Evolutionary conservation across 2,797 vertebrate genomes (phyloP).

Genomic region (Eptatretus atami): DNA sequence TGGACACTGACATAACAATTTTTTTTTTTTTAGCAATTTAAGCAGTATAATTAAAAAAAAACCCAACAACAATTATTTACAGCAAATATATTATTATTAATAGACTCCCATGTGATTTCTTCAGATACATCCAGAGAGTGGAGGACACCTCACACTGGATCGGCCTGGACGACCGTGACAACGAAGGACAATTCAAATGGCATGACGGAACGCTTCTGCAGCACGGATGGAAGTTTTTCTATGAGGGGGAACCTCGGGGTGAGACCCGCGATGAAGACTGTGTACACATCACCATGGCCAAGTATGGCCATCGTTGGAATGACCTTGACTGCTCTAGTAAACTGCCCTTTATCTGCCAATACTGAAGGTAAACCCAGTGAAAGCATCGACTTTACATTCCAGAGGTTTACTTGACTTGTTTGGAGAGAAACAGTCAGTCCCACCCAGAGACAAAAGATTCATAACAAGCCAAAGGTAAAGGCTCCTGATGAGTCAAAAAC

Average conservation of each 20-base stretch:
- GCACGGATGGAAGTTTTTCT: slow-evolving; percentile 3
- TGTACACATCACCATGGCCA: slow-evolving; percentile 1
- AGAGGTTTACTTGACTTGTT: too few relatives aligned
- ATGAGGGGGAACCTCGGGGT: slow-evolving; percentile 2
- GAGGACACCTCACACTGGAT: slow-evolving; percentile 5
- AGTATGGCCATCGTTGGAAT: slow-evolving; percentile 1
- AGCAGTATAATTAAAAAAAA: too few relatives aligned
- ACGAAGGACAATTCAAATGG: slow-evolving; percentile 1
- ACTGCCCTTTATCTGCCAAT: slow-evolving; percentile 2
- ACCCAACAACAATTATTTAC: too few relatives aligned
- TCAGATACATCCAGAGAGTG: slow-evolving; percentile 1
- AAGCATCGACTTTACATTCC: too few relatives aligned
- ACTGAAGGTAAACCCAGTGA: not conserved
- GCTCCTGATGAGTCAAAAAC: too few relatives aligned
- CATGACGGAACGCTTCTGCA: not conserved
- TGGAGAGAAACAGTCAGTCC: too few relatives aligned
- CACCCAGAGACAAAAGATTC: too few relatives aligned
- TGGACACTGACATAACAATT: too few relatives aligned
- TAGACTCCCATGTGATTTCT: too few relatives aligned
- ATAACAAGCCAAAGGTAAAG: too few relatives aligned
- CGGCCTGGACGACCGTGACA: not conserved
- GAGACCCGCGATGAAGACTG: not conserved
- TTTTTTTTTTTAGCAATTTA: too few relatives aligned
- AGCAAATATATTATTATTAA: too few relatives aligned
- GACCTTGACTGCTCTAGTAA: not conserved